Evolutionary conservation across 2,797 vertebrate species (phyloP).

Genomic region (Labeo calbasu): DNA sequence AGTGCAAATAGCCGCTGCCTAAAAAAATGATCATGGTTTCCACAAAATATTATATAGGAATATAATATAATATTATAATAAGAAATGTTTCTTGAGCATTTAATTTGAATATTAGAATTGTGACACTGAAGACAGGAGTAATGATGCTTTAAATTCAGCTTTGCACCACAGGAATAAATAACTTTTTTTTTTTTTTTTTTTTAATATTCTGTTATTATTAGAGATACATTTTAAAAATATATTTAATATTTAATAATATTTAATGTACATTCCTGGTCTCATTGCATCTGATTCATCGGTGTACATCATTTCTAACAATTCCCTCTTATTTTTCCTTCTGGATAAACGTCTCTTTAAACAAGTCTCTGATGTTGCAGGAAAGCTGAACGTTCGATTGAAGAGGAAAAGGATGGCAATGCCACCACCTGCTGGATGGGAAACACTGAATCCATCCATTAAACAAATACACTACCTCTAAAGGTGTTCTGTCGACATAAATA

Average conservation of each 20-base stretch:
- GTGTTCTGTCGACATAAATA: not conserved
- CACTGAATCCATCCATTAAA: not conserved
- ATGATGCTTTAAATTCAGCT: not conserved
- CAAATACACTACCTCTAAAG: not conserved
- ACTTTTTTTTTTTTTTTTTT: no score
- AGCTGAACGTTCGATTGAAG: not conserved
- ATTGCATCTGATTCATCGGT: not conserved
- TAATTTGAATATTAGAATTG: not conserved
- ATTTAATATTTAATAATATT: no score
- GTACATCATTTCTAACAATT: not conserved
- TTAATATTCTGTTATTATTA: not conserved
- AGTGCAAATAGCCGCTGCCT: no score
- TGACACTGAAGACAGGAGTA: not conserved
- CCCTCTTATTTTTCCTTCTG: not conserved
- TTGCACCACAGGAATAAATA: conserved; percentile 1
- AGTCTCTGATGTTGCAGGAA: not conserved
- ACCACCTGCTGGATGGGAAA: conserved; percentile 38
- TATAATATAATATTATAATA: not conserved
- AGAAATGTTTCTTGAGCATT: not conserved
- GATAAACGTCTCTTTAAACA: not conserved
- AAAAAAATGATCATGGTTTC: no score
- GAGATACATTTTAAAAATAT: not conserved
- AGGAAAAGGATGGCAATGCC: conserved; percentile 20
- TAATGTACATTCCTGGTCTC: not conserved
- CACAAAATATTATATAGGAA: no score